Base-by-base conservation (phyloP, 1,140 invertebrate species). In the Saccostrea glomerata region DNA sequence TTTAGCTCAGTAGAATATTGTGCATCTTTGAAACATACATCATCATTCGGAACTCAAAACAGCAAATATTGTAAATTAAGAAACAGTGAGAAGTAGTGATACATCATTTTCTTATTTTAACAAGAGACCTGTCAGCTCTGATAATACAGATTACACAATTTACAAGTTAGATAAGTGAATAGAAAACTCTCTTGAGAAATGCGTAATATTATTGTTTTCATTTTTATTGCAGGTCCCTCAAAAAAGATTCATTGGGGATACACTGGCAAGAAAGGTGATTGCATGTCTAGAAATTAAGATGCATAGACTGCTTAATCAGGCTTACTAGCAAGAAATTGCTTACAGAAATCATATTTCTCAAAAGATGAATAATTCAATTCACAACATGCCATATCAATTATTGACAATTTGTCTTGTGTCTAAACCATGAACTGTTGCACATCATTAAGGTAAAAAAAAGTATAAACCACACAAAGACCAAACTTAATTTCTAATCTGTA, bases 241-340 rank as follows among this genome's bases (percentile, higher is more conserved):
- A 77, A 77, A 77, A 77, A 77, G 70, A 77, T 30, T 77, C 70
- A 25, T 15, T 77, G 70, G 70, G 70, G 70, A 7, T 77, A 77
- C 70, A 77, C 25, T 15, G 70, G 70, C 0, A 77, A 77, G 25
- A 77, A 77, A 77, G 70, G 70, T 77, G 15, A 77, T 77, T 17
- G 30, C 70, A 77, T 77, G 70, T 30, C 70, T 15, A 11, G 11
- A 25, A 77, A 77, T 77, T 77, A 63, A 63, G 6, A n/a, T 47
- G 47, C 47, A 47, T 47, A 20, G 58, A 63, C 17, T 77, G 70
- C 30, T 36, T 15, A 77, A 30, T 77, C 70, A 15, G 23, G 30
- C 23, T 30, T 77, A 7, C 15, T 9, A 36, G 15, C 13, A 36
- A 77, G 30, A 77, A 77, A 73, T 30, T 30, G 25, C 25, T 77